Percentiles rank a stretch among this genome's conserved stretches.
Conservation (phyloP, 64 coral and sea anemone genomes). For the Stichodactyla mertensii region DNA sequence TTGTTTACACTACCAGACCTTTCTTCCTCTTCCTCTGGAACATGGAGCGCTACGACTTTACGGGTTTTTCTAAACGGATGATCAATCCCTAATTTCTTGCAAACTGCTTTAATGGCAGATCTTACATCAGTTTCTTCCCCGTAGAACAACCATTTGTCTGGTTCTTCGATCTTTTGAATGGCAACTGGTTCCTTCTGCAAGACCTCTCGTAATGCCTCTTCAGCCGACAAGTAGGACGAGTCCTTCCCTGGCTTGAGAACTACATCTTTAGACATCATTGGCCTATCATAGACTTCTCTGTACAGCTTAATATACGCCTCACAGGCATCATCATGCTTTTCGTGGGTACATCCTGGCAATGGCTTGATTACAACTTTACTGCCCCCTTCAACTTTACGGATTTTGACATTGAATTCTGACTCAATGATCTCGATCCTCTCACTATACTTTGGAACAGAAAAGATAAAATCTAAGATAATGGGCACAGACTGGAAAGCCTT, state of each 20-base stretch:
- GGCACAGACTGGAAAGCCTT: neutral
- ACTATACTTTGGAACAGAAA: neutral
- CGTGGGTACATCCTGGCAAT: neutral
- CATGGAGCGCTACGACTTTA: neutral
- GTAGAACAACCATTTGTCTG: constrained; percentile 5
- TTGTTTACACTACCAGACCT: too few species aligned
- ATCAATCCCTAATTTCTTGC: neutral
- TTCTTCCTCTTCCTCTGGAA: neutral
- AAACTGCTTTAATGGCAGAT: neutral
- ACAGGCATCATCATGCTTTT: neutral
- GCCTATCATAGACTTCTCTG: neutral
- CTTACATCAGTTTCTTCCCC: neutral
- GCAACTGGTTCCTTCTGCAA: neutral
- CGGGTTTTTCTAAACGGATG: neutral
- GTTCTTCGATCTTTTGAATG: neutral
- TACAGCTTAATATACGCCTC: neutral
- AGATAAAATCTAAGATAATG: constrained; percentile 4
- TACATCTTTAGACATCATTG: neutral
- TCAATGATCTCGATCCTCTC: neutral
- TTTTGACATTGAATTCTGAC: neutral
- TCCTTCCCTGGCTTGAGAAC: neutral
- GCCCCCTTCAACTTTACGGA: neutral
- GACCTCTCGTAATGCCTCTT: neutral
- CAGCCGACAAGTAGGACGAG: neutral
- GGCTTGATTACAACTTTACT: neutral